Evolutionary conservation across 1,140 invertebrate genomes (phyloP).

Genomic region (Drosophila lacteicornis): DNA sequence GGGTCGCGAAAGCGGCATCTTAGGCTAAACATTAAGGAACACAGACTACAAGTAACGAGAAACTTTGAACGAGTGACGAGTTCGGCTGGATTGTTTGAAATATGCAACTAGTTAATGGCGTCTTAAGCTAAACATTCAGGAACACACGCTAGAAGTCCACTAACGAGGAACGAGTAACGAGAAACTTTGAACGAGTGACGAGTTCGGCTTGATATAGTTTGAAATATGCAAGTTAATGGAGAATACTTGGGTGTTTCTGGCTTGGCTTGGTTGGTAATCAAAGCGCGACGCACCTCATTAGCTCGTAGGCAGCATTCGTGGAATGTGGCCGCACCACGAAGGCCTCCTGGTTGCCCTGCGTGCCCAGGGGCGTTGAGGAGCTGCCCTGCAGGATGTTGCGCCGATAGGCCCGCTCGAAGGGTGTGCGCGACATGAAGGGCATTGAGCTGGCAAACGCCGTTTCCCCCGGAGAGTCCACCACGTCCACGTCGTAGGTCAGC

Average conservation of each 20-base stretch:
- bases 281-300: conserved; percentile 84
- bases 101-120: conserved; percentile 13
- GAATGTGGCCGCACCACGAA: conserved; percentile 74
- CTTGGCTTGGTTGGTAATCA: conserved; percentile 29
- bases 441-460: conserved; percentile 25
- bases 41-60: conserved; percentile 25
- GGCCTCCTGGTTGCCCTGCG: conserved; percentile 47
- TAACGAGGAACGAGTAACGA: conserved; percentile 38
- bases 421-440: conserved; percentile 77
- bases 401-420: conserved; percentile 80
- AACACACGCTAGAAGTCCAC: conserved; percentile 25
- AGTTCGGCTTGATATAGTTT: conserved; percentile 18
- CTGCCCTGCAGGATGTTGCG: conserved; percentile 65
- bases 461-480: conserved; percentile 67
- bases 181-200: conserved; percentile 38
- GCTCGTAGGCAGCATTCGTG: conserved; percentile 79
- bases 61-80: conserved; percentile 35
- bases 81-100: neutral
- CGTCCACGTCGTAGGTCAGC: conserved; percentile 73
- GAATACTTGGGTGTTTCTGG: conserved; percentile 14
- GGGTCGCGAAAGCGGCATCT: conserved; percentile 19
- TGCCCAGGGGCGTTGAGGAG: conserved; percentile 48
- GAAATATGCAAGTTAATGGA: conserved; percentile 17
- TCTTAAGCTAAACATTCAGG: conserved; percentile 26
- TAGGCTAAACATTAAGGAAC: conserved; percentile 33